Evolutionary conservation across 2,888 invertebrate species (phyloP).

Genomic region (Galerucella pusilla): DNA sequence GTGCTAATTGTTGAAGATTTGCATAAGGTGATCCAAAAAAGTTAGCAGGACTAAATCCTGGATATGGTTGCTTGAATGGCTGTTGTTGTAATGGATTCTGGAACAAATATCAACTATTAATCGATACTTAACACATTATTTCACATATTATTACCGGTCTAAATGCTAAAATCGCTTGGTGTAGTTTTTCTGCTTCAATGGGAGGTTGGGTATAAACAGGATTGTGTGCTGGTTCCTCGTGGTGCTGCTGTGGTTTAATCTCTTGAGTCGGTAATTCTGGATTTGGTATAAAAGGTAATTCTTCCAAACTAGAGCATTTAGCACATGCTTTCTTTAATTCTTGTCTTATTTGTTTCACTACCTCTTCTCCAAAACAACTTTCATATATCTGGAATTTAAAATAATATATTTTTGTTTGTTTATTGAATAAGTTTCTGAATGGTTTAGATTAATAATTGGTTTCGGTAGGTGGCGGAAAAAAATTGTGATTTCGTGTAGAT

Average conservation of each 20-base stretch:
- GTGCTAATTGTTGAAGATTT: constrained; percentile 40
- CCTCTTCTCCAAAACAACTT: constrained; percentile 76
- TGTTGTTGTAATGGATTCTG: constrained; percentile 59
- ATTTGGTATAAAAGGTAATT: constrained; percentile 52
- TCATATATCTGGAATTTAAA: constrained; percentile 71
- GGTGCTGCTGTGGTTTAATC: constrained; percentile 34
- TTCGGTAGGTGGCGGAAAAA: no score
- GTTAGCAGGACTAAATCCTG: constrained; percentile 56
- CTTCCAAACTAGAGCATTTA: constrained; percentile 72
- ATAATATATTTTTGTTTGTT: no score
- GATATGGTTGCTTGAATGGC: constrained; percentile 67
- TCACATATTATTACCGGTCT: constrained; percentile 63
- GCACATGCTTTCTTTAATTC: constrained; percentile 76
- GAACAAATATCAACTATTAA: constrained; percentile 38
- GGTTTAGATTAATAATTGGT: no score
- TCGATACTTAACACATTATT: not conserved
- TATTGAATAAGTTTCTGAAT: no score
- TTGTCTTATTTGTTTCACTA: constrained; percentile 74
- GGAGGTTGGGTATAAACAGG: constrained; percentile 54
- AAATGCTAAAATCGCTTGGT: constrained; percentile 70
- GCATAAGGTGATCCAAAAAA: constrained; percentile 56
- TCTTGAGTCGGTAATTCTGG: constrained; percentile 43
- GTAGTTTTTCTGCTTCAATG: constrained; percentile 67
- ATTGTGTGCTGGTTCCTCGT: constrained; percentile 20
- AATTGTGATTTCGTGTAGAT: no score